A percentile compares a stretch with the other conserved stretches of the same genome.
phyloP scores from a whole-genome alignment of 37 sponge, comb jelly and placozoan species.

The Ephydatia muelleri region DNA sequence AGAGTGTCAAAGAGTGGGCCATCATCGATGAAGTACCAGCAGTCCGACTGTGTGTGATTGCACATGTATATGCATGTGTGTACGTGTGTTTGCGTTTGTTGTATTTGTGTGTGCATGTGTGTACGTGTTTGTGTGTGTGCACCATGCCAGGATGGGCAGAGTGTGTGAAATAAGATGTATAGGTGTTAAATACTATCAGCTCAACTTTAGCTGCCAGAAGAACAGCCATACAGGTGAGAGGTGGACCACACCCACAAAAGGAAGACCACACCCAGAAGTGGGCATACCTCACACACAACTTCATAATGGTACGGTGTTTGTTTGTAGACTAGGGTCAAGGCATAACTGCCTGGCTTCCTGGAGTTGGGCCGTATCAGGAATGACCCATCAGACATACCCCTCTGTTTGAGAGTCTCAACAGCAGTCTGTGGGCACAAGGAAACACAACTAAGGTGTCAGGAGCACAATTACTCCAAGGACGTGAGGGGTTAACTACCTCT shows the following conservation, averaged over 20 bases:
- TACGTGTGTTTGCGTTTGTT: no score
- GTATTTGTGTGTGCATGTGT: no score
- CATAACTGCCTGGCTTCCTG: slow-evolving; percentile 71
- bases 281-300: slow-evolving; percentile 74
- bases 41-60: slow-evolving; percentile 47
- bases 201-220: no score
- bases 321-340: slow-evolving; percentile 75
- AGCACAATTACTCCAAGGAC: no score
- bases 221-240: background rate
- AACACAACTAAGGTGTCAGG: no score
- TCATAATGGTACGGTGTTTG: slow-evolving; percentile 88
- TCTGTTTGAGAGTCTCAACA: slow-evolving; percentile 49
- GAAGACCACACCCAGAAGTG: background rate
- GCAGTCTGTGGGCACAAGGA: slow-evolving; percentile 43
- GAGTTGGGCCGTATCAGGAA: slow-evolving; percentile 87
- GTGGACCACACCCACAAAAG: background rate
- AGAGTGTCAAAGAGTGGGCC: slow-evolving; percentile 85
- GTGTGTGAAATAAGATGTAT: no score
- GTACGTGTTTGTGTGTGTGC: no score
- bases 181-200: no score
- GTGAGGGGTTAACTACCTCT: no score
- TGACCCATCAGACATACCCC: slow-evolving; percentile 67
- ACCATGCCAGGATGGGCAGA: no score
- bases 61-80: no score
- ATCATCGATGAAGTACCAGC: slow-evolving; percentile 93